phyloP scores from a whole-genome alignment of 2,888 invertebrate species.

The Crepidodera aurea region DNA sequence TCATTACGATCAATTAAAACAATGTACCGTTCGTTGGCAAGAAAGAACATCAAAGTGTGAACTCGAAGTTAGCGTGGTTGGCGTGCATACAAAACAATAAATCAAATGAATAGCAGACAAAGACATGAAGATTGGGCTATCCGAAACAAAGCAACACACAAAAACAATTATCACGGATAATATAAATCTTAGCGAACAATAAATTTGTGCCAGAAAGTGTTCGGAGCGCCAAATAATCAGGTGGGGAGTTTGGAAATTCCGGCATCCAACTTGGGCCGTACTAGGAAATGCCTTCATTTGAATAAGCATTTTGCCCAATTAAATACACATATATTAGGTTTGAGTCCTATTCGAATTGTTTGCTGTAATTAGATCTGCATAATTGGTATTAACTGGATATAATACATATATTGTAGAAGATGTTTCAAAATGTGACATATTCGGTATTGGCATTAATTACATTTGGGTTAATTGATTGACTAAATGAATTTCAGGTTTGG shows the following conservation, averaged over 20 bases:
- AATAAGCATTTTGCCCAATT: slow-evolving; percentile 35
- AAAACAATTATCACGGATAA: slow-evolving; percentile 48
- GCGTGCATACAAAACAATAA: slow-evolving; percentile 24
- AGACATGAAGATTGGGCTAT: slow-evolving; percentile 30
- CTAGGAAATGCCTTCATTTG: slow-evolving; percentile 26
- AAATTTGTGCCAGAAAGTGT: slow-evolving; percentile 42
- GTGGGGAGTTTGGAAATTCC: slow-evolving; percentile 38
- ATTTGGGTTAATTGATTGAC: too few species aligned
- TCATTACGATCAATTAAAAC: slow-evolving; percentile 9
- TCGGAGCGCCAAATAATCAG: slow-evolving; percentile 37
- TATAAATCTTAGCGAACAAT: slow-evolving; percentile 46
- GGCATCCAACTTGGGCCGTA: slow-evolving; percentile 13
- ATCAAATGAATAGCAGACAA: slow-evolving; percentile 17
- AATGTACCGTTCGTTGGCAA: not conserved
- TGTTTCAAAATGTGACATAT: too few species aligned
- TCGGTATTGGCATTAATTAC: too few species aligned
- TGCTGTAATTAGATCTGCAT: slow-evolving; percentile 8
- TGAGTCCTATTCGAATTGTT: slow-evolving; percentile 5
- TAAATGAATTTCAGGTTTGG: too few species aligned
- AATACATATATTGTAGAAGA: not conserved
- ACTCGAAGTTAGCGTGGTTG: slow-evolving; percentile 11
- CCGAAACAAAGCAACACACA: slow-evolving; percentile 39
- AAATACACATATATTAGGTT: slow-evolving; percentile 32
- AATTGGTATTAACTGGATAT: not conserved
- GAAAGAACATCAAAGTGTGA: slow-evolving; percentile 21